Base-by-base conservation (phyloP, 2,888 invertebrate species). In the Amblyjoppa proteus region DNA sequence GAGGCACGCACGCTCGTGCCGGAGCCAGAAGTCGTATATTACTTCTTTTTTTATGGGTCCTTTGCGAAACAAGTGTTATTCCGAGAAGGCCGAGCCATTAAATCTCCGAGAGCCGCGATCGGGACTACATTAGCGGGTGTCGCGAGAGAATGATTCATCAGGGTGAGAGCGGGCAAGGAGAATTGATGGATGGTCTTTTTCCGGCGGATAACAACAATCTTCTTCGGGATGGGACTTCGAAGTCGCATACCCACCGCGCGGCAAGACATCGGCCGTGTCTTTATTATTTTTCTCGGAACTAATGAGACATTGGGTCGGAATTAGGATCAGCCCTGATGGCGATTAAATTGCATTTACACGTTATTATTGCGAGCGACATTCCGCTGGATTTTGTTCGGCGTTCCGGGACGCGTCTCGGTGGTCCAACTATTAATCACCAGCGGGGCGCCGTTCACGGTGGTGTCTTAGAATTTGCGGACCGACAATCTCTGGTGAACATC, bases 181-280 rank as follows among this genome's bases (percentile, higher is more conserved):
- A 84, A 84, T 84, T 84, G 83, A 84, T 84, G 83, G 61, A 84
- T 84, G 75, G 75, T 70, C 79, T n/a, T 76, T 64, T 80, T 80
- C 83, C 79, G 75, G 28, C 64, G 83, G 74, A 83, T 78, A 83
- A 78, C 58, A 66, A 68, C 34, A n/a, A 28, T 68, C 49, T 66
- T n/a, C 66, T 58, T 4, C 58, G 58, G 28, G 28, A 58, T 58
- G 58, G 58, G 58, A 28, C 28, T 58, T 58, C 25, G 28, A 28
- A 58, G 4, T 5, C 58, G 28, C 7, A 53, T 20, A 56, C 53
- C 53, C 28, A 41, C 20, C 69, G 69, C 13, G 49, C 69, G 20
- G 45, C 16, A 16, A 49, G 16, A 49, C 45, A 9, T 56, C 56
- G n/a, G 7, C 25, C 7, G 2, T 20, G 6, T 6, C 45, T 66